Base-by-base conservation (phyloP, 2,113 vertebrate genomes). In the Petromus typicus region DNA sequence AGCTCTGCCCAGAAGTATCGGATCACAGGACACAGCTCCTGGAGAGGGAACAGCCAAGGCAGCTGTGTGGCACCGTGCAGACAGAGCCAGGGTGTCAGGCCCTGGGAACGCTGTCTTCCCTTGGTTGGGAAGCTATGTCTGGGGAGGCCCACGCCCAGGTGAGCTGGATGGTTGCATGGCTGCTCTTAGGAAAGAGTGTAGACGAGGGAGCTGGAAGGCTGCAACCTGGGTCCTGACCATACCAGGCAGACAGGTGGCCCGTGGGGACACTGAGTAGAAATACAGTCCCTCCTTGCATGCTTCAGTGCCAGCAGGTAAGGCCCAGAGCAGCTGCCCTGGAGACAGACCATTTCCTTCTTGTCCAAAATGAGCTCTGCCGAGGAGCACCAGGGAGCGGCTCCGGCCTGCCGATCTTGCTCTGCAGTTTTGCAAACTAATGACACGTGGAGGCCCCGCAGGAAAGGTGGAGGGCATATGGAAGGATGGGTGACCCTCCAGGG, bases 21-120 rank as follows among this genome's bases (percentile, higher is more conserved):
- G 45, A 7, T 76, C 64, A 25, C 5, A 10, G 13, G 64, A 51
- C 56, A 30, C 54, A 22, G 89, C 71, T 25, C 83, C 93, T 7
- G 7, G n/a, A 20, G 48, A 3, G 4, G 11, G 17, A 51, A 43
- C 67, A 5, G 2, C 4, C 0, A 27, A 45, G 43, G 67, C 22
- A 13, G 81, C 89, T 20, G 2, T 12, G 61, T 30, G 57, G 78
- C 40, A 11, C 1, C 0, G 6, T 0, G 0, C 23, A 4, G 84
- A 59, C 69, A 30, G 48, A 4, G 66, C 34, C 18, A 20, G 0
- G 6, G 76, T 61, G 0, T 20, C 1, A 20, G 17, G 3, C 1
- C 1, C 40, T 4, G 6, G 14, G 40, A 51, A 0, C 0, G 0
- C 0, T 7, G 12, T 9, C 18, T 14, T 25, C 2, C 34, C 51